Base-by-base conservation (phyloP, 1,140 invertebrate genomes). In the Onthophagus taurus region DNA sequence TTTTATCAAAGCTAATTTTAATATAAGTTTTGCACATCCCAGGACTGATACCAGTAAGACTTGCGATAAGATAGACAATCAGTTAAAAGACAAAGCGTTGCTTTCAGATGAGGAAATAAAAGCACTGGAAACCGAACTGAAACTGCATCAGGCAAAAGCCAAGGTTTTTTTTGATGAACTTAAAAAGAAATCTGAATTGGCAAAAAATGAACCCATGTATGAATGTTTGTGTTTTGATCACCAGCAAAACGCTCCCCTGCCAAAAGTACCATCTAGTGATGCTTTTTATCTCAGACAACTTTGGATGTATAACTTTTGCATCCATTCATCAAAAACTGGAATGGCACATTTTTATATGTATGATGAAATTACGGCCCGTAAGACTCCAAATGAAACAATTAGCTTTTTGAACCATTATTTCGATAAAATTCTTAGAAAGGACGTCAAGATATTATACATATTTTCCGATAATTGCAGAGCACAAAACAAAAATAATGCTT, bases 241-340 rank as follows among this genome's bases (percentile, higher is more conserved):
- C 17, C 45, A 51, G 23, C 49, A 51, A 36, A 51, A 48, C 24
- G n/a, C 24, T 4, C 42, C 49, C 2, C 13, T 51, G 7, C 46
- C 49, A 8, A 44, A 51, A 31, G 36, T 51, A 13, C 42, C 46
- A 1, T 34, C 45, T 17, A 42, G 45, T 14, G 49, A 48, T 31
- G 35, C 33, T 18, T 51, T 51, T 45, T 48, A 41, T 36, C 9
- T 43, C 1, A 9, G 49, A 8, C 45, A 50, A 30, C 31, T 50
- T n/a, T 50, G 45, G 45, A n/a, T 33, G 20, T 41, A 26, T 39
- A 50, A 48, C 29, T 47, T 50, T 26, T 50, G 45, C 18, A 39
- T 50, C 18, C 20, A 50, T 39, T 47, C 41, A n/a, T 38, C 11
- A 9, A 43, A 48, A 39, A 44, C 13, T 12, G 23, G 38, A 16